Percentiles rank a stretch among this genome's conserved stretches.
These are phyloP conservation scores for Nothocercus nigrocapillus DNA, from an alignment of 2,113 vertebrate species.

Conservation along the genomic window DNA sequence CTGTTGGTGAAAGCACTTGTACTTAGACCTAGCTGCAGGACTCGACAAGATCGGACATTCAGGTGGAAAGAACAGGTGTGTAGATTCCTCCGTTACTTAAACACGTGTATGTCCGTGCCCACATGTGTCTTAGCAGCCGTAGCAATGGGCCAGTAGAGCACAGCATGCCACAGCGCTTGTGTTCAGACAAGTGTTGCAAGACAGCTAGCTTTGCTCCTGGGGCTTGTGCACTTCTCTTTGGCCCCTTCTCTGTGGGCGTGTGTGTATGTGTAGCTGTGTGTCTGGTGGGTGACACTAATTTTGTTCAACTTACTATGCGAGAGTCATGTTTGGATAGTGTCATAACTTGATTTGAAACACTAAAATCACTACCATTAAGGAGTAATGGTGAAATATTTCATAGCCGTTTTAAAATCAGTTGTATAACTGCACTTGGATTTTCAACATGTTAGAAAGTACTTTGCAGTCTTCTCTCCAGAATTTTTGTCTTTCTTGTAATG, in stretches of 20 bases:
- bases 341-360: background rate
- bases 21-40: background rate
- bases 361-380: background rate
- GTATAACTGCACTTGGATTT: background rate
- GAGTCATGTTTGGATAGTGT: background rate
- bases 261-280: background rate
- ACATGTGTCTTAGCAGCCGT: background rate
- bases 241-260: background rate
- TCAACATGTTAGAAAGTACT: background rate
- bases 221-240: background rate
- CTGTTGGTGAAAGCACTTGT: background rate
- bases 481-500: background rate
- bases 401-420: conserved; percentile 11
- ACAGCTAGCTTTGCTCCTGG: conserved; percentile 19
- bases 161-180: background rate
- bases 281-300: background rate
- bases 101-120: background rate
- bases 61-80: background rate
- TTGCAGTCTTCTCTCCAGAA: background rate
- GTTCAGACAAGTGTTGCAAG: conserved; percentile 1
- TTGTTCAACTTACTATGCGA: background rate
- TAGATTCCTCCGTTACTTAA: background rate
- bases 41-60: background rate
- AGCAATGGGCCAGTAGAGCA: conserved; percentile 40
- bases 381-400: background rate